phyloP scores from a whole-genome alignment of 2,888 invertebrate genomes.

The Leucania comma region DNA sequence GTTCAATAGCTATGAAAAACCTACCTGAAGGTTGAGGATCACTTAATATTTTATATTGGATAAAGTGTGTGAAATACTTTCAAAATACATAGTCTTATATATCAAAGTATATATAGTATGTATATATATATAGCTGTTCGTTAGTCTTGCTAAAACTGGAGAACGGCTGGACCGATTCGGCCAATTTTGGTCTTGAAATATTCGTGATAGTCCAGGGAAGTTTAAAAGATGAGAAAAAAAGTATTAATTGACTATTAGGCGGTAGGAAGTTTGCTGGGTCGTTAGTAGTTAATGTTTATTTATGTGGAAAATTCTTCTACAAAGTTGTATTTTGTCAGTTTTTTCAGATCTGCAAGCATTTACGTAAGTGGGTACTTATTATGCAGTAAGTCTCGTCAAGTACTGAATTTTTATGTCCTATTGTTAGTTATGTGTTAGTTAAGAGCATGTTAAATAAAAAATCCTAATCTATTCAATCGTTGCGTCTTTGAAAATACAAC shows the following conservation, averaged over 20 bases:
- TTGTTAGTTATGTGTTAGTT: slow-evolving; percentile 37
- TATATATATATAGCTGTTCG: too few relatives aligned
- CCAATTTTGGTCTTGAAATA: too few relatives aligned
- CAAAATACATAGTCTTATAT: neutral
- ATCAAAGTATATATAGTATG: too few relatives aligned
- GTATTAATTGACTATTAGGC: too few relatives aligned
- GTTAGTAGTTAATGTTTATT: neutral
- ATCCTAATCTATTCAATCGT: slow-evolving; percentile 44
- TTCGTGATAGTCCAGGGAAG: too few relatives aligned
- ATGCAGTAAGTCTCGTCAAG: slow-evolving; percentile 17
- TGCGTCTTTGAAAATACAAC: slow-evolving; percentile 27
- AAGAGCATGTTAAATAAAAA: slow-evolving; percentile 42
- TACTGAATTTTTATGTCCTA: slow-evolving; percentile 45
- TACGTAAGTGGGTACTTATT: slow-evolving; percentile 8
- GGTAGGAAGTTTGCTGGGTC: too few relatives aligned
- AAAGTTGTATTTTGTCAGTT: neutral
- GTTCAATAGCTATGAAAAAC: neutral
- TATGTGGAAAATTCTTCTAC: neutral
- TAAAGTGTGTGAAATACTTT: neutral
- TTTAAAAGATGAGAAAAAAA: too few relatives aligned
- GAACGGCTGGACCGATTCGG: too few relatives aligned
- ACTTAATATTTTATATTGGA: neutral
- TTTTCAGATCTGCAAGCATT: slow-evolving; percentile 6
- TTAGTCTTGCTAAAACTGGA: too few relatives aligned
- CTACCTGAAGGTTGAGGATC: neutral